phyloP scores from a whole-genome alignment of 2,113 vertebrate species.

The Lamprotornis superbus region DNA sequence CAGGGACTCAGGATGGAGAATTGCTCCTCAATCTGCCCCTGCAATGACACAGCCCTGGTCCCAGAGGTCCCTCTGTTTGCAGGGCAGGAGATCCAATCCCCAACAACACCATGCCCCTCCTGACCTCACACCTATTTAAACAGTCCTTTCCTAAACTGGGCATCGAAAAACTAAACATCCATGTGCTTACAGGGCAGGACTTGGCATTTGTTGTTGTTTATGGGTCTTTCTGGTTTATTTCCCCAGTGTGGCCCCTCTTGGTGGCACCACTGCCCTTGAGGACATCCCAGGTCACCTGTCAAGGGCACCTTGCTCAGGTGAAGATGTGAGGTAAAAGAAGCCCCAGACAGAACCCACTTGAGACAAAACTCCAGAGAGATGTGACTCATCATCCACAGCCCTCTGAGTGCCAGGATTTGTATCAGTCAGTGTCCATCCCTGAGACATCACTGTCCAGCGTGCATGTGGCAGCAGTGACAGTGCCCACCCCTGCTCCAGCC shows the following conservation, averaged over 20 bases:
- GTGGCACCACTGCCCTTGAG: background rate
- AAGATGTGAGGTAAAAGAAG: background rate
- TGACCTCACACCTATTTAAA: background rate
- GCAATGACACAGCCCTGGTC: background rate
- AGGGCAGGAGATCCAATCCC: background rate
- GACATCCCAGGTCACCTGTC: background rate
- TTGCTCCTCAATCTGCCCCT: background rate
- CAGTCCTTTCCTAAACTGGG: background rate
- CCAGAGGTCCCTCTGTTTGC: background rate
- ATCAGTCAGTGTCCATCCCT: background rate
- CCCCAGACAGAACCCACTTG: background rate
- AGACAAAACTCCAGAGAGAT: background rate
- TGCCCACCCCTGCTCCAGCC: background rate
- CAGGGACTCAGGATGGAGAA: background rate
- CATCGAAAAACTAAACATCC: background rate
- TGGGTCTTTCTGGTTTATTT: rapidly evolving
- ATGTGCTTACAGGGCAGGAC: background rate
- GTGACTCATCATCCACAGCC: no score
- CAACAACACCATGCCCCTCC: rapidly evolving
- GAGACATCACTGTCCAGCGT: rapidly evolving
- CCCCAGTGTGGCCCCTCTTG: background rate
- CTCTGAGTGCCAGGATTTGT: background rate
- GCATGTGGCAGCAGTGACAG: background rate
- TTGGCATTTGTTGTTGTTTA: background rate
- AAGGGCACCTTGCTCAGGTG: background rate